Evolutionary conservation across 2,113 vertebrate species (phyloP), one percentile per base, ranked within the genome.

Genomic region (Prunella fulvescens): DNA sequence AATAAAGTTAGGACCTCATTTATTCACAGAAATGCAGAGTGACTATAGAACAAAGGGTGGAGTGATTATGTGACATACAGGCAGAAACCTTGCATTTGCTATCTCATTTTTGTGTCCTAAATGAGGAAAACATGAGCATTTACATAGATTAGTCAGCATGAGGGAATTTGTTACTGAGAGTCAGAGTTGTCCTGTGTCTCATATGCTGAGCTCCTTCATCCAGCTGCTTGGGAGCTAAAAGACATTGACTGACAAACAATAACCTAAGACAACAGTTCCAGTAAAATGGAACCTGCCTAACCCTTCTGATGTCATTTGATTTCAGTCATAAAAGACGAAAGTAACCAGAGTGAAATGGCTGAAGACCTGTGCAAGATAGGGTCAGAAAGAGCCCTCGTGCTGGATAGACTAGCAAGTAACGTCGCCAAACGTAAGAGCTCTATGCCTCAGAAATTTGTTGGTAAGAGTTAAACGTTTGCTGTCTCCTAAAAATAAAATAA

Each of bases 401-500:
- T 99, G 99, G 99, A 99, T 98, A 99, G 99, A 98, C 98, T 99
- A 98, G 99, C 99, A 98, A 99, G 99, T 99, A 99, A 99, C 98
- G 99, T 99, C 98, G 99, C 99, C 98, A 99, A 99, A 98, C 99
- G 99, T 99, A 99, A 99, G 98, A 99, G 99, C 98, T 99, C 99
- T 99, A 99, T 99, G 99, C 99, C 99, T 98, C 99, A 99, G 99
- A 99, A 99, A 99, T 99, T 99, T 99, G 98, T 99, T 98, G 99
- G 99, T 99, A 99, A 99, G 99, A 99, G 98, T 98, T 97, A 96
- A 98, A 98, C 48, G 97, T 98, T 98, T 98, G 98, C 98, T 99
- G 98, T 97, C 97, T 99, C 97, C 95, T 98, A 95, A 97, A 92
- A 69, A 47, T 39, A 51, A 87, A 93, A 16, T 22, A 56, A 74